Evolutionary conservation across 2,888 invertebrate genomes (phyloP).

Genomic region (Eilema griseolum): DNA sequence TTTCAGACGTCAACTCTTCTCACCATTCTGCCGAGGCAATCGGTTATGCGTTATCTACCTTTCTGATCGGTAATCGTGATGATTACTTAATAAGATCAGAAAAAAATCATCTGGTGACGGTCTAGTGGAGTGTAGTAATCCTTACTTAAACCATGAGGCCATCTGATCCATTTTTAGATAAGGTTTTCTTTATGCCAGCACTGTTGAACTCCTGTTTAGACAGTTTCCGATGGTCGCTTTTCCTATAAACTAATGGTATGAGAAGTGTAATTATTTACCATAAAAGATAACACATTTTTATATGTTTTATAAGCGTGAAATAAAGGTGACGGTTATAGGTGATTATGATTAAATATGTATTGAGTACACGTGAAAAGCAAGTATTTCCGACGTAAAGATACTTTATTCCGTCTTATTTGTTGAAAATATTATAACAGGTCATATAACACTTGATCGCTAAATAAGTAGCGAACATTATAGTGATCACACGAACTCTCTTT

Average conservation of each 20-base stretch:
- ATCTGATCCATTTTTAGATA: too few relatives aligned
- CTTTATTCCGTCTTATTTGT: constrained; percentile 16
- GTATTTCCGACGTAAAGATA: constrained; percentile 29
- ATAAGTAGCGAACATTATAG: constrained; percentile 11
- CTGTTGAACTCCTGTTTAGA: background rate
- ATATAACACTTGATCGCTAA: constrained; percentile 25
- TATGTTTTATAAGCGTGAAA: background rate
- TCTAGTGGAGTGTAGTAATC: too few relatives aligned
- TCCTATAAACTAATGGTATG: background rate
- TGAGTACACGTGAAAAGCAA: constrained; percentile 32
- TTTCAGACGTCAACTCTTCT: background rate
- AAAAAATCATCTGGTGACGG: too few relatives aligned
- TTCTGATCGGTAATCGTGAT: background rate
- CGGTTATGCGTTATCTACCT: background rate
- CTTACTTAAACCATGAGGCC: too few relatives aligned
- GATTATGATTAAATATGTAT: constrained; percentile 13
- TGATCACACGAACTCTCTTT: constrained; percentile 13
- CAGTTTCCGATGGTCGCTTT: background rate
- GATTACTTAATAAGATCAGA: too few relatives aligned
- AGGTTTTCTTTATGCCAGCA: too few relatives aligned
- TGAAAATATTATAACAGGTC: constrained; percentile 14
- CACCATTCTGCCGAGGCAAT: background rate
- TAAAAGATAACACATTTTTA: background rate
- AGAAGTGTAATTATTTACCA: background rate
- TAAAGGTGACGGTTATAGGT: background rate